These are phyloP conservation scores for Jacana jacana DNA, from an alignment of 2,113 vertebrate species.

Conservation along the genomic window DNA sequence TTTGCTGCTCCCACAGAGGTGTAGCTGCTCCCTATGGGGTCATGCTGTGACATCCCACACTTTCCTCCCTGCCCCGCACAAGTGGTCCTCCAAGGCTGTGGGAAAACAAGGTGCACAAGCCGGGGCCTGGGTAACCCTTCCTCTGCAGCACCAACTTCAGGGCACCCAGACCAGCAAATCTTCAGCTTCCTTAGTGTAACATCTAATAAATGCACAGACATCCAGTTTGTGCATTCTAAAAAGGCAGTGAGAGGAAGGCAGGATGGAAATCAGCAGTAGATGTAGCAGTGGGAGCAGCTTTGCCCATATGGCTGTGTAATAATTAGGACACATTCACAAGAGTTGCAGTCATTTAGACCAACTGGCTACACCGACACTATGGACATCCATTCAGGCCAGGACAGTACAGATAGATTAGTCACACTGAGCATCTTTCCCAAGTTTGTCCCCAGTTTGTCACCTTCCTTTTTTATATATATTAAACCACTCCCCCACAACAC, in stretches of 20 bases:
- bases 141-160: neutral
- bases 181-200: neutral
- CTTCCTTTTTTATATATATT: neutral
- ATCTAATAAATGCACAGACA: no score
- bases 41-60: no score
- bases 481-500: neutral
- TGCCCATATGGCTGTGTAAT: neutral
- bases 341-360: neutral
- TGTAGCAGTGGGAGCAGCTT: neutral
- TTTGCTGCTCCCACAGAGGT: neutral
- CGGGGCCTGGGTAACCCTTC: neutral
- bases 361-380: neutral
- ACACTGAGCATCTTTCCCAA: neutral
- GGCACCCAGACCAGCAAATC: neutral
- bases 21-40: neutral
- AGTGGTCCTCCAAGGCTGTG: neutral
- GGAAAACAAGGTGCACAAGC: neutral
- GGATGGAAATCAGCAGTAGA: neutral
- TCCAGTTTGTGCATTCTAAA: neutral
- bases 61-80: neutral
- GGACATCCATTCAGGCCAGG: neutral
- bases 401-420: neutral
- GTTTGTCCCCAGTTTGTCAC: neutral
- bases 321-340: neutral
- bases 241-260: neutral